These are phyloP conservation scores for Nomada hirtipes DNA, from an alignment of 2,888 invertebrate species.

Conservation along the genomic window DNA sequence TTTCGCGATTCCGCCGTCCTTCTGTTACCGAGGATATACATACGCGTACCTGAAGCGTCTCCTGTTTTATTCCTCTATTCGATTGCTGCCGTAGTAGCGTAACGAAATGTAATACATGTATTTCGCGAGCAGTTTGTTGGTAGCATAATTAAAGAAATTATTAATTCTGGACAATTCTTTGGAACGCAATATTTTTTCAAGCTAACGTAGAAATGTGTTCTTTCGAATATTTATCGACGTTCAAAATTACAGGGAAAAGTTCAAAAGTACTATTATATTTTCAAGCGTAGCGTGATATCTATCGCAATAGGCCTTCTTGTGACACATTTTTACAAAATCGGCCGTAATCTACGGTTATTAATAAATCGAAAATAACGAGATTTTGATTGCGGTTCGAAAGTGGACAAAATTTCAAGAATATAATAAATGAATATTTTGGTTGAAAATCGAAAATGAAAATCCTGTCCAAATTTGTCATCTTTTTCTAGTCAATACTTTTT, in stretches of 20 bases:
- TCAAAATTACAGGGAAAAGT: neutral
- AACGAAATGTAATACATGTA: neutral
- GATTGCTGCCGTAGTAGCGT: neutral
- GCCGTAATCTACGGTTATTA: neutral
- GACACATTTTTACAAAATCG: neutral
- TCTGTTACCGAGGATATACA: conserved; percentile 8
- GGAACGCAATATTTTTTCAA: no score
- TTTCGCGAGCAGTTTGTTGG: neutral
- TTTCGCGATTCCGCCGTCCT: conserved; percentile 29
- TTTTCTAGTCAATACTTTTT: conserved; percentile 72
- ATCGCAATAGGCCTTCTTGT: neutral
- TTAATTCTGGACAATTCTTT: neutral
- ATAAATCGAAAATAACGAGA: neutral
- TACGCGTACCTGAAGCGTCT: conserved; percentile 9
- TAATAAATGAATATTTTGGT: neutral
- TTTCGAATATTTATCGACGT: no score
- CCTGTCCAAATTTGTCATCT: conserved; percentile 24
- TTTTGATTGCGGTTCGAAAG: neutral
- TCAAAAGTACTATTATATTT: neutral
- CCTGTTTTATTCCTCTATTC: neutral
- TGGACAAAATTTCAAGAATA: neutral
- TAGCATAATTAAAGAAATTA: neutral
- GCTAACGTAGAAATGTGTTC: neutral
- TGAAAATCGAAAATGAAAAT: conserved; percentile 14
- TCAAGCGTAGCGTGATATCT: neutral